A percentile compares a stretch with the other conserved stretches of the same genome.
phyloP scores from a whole-genome alignment of 2,797 vertebrate genomes.

The Tiaroga cobitis region DNA sequence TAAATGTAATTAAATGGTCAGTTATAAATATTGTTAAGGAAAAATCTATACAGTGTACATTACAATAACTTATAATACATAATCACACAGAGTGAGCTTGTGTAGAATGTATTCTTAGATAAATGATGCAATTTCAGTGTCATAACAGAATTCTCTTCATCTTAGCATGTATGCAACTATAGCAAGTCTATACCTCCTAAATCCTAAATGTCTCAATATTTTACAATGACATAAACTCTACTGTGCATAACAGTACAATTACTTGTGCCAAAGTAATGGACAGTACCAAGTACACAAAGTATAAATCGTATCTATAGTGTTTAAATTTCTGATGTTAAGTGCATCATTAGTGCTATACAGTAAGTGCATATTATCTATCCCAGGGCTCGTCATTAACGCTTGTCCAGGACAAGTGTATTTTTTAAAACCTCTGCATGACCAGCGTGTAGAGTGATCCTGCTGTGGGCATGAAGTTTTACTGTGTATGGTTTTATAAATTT shows the following conservation, averaged over 20 bases:
- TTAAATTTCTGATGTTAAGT: constrained; percentile 2
- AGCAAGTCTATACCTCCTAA: background rate
- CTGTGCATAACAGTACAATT: background rate
- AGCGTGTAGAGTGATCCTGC: background rate
- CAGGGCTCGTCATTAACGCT: background rate
- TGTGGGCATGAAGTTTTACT: background rate
- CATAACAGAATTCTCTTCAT: background rate
- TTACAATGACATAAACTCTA: background rate
- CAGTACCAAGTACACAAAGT: background rate
- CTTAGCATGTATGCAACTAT: background rate
- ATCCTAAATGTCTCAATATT: background rate
- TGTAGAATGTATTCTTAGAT: background rate
- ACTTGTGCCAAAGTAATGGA: background rate
- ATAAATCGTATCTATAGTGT: background rate
- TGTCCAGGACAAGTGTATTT: background rate
- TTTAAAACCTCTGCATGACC: background rate
- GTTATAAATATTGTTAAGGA: background rate
- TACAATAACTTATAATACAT: background rate
- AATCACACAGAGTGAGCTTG: background rate
- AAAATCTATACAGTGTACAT: background rate
- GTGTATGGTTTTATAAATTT: background rate
- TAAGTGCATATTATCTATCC: background rate
- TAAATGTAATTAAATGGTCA: background rate
- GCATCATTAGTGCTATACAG: background rate
- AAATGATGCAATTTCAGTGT: background rate